These are phyloP conservation scores for Ariolimax columbianus DNA, from an alignment of 2,888 invertebrate species.

Conservation along the genomic window DNA sequence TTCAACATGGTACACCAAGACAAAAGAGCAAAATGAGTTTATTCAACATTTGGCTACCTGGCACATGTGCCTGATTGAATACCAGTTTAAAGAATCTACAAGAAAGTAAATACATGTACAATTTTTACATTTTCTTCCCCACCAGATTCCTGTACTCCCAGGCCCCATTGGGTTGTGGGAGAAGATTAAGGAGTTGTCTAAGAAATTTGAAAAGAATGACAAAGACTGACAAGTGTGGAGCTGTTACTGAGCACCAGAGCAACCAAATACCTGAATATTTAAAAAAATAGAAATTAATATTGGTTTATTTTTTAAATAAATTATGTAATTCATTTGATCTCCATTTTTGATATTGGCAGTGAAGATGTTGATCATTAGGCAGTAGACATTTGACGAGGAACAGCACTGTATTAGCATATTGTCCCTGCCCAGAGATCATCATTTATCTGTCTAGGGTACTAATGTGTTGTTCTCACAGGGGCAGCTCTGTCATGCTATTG, in stretches of 20 bases:
- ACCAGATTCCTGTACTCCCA: slow-evolving; percentile 27
- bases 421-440: too few species aligned
- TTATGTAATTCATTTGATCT: background rate
- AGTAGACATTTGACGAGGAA: too few species aligned
- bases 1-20: too few species aligned
- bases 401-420: too few species aligned
- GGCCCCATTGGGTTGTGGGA: slow-evolving; percentile 41
- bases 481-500: too few species aligned
- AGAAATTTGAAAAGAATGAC: slow-evolving; percentile 41
- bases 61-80: too few species aligned
- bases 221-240: slow-evolving; percentile 1
- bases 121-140: background rate
- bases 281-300: background rate
- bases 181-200: background rate
- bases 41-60: too few species aligned
- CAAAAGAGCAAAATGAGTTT: too few species aligned
- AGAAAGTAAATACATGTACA: background rate
- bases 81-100: too few species aligned
- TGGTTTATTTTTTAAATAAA: background rate
- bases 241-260: background rate
- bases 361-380: background rate
- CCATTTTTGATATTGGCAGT: background rate
- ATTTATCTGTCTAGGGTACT: too few species aligned
- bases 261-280: background rate
- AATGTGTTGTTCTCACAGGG: too few species aligned